Evolutionary conservation across 2,113 vertebrate species (phyloP), one percentile per base, ranked within the genome.

Genomic region (Bubalus kerabau): DNA sequence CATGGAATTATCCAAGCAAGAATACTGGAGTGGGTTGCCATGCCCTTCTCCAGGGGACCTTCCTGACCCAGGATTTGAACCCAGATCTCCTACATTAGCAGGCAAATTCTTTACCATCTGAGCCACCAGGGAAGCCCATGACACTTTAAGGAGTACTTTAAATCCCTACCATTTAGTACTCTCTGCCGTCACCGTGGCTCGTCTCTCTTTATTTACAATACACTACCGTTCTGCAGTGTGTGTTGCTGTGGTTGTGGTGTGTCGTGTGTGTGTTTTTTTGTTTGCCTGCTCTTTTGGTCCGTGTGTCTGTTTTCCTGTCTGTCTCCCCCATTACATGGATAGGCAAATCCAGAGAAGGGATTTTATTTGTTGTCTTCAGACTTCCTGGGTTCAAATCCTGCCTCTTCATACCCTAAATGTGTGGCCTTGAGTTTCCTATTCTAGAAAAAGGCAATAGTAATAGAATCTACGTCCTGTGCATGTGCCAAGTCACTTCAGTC

Each of bases 141-240:
- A 76, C 12, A 36, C 43, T 48, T n/a, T n/a, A 23, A 16, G 88
- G 36, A 74, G 6, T n/a, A 23, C 7, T 16, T 16, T 67, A 40
- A 46, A 59, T 4, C 48, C 36, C 10, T 16, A 24, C 19, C 54
- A 7, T 6, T 32, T 23, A 82, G 30, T n/a, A 54, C 15, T 24
- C 26, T 52, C 7, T 14, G 40, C 23, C 7, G 1, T 57, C 21
- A 0, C 2, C 8, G 11, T 10, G 64, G 0, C 7, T 81, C 7
- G 4, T 12, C 19, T 78, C 57, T 78, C 5, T 48, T 78, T 71
- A 21, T 86, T 43, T 16, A 85, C 17, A 60, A 43, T 1, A 30
- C 2, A 48, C 9, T 30, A 17, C 5, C 19, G 0, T 46, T 60
- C 32, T 76, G 17, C 80, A 40, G 40, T 59, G 11, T 19, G 28